A percentile compares a stretch with the other conserved stretches of the same genome.
phyloP scores from a whole-genome alignment of 2,888 invertebrate species.

The Hirudinaria manillensis region DNA sequence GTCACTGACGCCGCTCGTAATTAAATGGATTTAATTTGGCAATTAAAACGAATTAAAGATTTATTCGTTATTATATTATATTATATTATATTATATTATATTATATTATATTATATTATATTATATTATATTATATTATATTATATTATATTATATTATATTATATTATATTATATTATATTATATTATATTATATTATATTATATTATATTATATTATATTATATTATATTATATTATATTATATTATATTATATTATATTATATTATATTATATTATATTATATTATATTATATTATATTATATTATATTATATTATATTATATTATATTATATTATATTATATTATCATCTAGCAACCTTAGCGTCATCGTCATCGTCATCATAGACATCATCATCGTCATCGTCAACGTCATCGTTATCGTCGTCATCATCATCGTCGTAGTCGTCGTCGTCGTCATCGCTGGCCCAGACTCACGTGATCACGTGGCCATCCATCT shows the following conservation, averaged over 20 bases:
- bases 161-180: no score
- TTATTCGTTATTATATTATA: no score
- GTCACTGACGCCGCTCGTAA: no score
- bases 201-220: no score
- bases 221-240: no score
- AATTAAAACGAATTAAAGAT: no score
- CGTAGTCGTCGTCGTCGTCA: background rate
- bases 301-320: no score
- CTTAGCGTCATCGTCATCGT: constrained; percentile 25
- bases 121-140: no score
- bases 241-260: background rate
- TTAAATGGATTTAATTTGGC: no score
- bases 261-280: no score
- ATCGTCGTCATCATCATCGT: background rate
- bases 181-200: background rate
- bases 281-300: background rate
- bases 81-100: no score
- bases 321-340: no score
- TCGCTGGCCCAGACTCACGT: background rate
- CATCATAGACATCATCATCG: constrained; percentile 25
- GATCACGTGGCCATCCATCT: background rate
- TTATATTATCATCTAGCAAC: constrained; percentile 4
- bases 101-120: background rate
- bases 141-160: background rate
- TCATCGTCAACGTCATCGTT: background rate